A percentile compares a stretch with the other conserved stretches of the same genome.
phyloP scores from a whole-genome alignment of 2,888 invertebrate species.

The Leucoma salicis region DNA sequence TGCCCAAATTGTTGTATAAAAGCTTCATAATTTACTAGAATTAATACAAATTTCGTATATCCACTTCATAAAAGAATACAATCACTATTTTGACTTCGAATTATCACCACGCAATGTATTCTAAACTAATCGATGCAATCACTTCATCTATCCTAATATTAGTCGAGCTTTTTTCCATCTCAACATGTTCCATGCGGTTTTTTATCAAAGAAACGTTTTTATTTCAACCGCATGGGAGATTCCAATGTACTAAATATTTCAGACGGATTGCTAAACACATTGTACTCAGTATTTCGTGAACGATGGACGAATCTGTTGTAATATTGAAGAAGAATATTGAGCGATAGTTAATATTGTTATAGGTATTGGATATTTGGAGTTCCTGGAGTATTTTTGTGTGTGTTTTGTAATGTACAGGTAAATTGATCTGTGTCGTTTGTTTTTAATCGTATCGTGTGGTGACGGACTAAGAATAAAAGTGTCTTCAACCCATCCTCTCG shows the following conservation, averaged over 20 bases:
- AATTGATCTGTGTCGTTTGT: no score
- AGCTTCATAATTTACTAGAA: no score
- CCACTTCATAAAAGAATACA: no score
- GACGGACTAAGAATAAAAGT: no score
- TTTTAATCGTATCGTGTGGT: no score
- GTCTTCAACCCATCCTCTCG: no score
- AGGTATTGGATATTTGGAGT: neutral
- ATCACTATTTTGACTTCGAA: neutral
- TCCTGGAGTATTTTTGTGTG: neutral
- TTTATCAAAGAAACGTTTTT: neutral
- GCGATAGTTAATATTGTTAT: neutral
- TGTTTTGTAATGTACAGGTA: no score
- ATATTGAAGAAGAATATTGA: neutral
- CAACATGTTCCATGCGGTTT: neutral
- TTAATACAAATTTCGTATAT: no score
- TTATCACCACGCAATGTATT: conserved; percentile 26
- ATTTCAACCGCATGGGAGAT: conserved; percentile 1
- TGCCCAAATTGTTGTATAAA: no score
- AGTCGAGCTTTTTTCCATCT: neutral
- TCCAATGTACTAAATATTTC: conserved; percentile 4
- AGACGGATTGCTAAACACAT: conserved; percentile 14
- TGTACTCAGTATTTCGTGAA: conserved; percentile 14
- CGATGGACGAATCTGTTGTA: conserved; percentile 12
- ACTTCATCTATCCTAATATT: neutral
- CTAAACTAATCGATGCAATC: conserved; percentile 9